Percentiles rank a stretch among this genome's conserved stretches.
Conservation (phyloP, 2,888 invertebrate species). For the Acronicta alni region DNA sequence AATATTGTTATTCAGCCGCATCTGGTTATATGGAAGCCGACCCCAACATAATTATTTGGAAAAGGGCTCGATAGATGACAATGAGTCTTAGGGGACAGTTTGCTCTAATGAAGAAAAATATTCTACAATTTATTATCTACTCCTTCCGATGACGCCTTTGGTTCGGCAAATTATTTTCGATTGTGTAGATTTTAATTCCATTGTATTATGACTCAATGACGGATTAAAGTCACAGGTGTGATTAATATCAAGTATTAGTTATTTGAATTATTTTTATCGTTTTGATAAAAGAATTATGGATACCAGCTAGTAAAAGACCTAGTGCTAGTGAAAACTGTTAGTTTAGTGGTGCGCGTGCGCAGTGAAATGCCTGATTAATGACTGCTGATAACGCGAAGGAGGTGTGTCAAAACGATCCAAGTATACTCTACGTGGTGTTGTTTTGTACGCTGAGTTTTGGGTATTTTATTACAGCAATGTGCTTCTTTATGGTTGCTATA, state of each 20-base stretch:
- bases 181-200: slow-evolving; percentile 17
- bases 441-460: slow-evolving; percentile 22
- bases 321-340: slow-evolving; percentile 41
- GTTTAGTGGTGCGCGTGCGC: slow-evolving; percentile 28
- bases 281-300: slow-evolving; percentile 35
- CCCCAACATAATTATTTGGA: too few relatives aligned
- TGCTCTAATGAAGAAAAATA: slow-evolving; percentile 5
- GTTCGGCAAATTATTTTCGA: slow-evolving; percentile 16
- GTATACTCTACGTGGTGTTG: slow-evolving; percentile 19
- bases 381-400: slow-evolving; percentile 55
- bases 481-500: slow-evolving; percentile 17
- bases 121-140: background rate
- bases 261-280: slow-evolving; percentile 26
- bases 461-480: slow-evolving; percentile 15
- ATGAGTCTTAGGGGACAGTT: slow-evolving; percentile 7
- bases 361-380: slow-evolving; percentile 50
- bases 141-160: background rate
- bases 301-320: slow-evolving; percentile 28
- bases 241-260: slow-evolving; percentile 37
- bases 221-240: slow-evolving; percentile 24
- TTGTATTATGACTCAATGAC: slow-evolving; percentile 18
- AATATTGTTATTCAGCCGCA: too few relatives aligned
- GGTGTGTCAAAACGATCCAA: slow-evolving; percentile 53
- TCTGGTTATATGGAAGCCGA: too few relatives aligned
- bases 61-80: too few relatives aligned